phyloP scores from a whole-genome alignment of 2,888 invertebrate species.

The Platypus cylindrus region DNA sequence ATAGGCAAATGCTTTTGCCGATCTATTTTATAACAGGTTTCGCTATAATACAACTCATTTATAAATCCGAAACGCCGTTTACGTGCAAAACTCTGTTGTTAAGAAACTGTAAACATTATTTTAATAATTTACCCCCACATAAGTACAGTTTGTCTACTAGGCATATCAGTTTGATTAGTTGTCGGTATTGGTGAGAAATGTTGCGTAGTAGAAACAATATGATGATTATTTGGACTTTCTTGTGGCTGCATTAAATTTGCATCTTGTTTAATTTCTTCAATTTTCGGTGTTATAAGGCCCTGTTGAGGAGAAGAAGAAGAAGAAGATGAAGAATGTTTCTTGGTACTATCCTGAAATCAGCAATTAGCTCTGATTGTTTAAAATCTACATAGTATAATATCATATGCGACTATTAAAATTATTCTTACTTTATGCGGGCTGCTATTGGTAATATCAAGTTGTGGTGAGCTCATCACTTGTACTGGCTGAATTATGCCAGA shows the following conservation, averaged over 20 bases:
- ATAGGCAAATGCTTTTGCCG: no score
- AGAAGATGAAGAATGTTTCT: conserved; percentile 12
- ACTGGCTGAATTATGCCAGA: conserved; percentile 38
- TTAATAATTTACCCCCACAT: conserved; percentile 63
- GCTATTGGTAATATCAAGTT: conserved; percentile 10
- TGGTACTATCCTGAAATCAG: conserved; percentile 9
- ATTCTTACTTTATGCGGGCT: conserved; percentile 10
- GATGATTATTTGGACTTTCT: conserved; percentile 22
- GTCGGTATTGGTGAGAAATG: conserved; percentile 32
- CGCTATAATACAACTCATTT: no score
- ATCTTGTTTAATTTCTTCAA: conserved; percentile 46
- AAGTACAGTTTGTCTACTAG: conserved; percentile 75
- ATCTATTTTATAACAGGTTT: no score
- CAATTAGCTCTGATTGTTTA: neutral
- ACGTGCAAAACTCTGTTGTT: no score
- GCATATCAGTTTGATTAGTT: conserved; percentile 37
- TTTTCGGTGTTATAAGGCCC: conserved; percentile 45
- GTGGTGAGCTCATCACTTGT: conserved; percentile 22
- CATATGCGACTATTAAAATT: no score
- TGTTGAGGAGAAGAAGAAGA: conserved; percentile 39
- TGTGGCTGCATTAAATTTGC: conserved; percentile 19
- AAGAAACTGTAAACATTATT: neutral
- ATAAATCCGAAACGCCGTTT: no score
- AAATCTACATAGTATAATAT: no score
- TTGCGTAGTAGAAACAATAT: conserved; percentile 26